Evolutionary conservation across 2,797 vertebrate genomes (phyloP), one percentile per base, ranked within the genome.

Genomic region (Gymnothorax reevesii): DNA sequence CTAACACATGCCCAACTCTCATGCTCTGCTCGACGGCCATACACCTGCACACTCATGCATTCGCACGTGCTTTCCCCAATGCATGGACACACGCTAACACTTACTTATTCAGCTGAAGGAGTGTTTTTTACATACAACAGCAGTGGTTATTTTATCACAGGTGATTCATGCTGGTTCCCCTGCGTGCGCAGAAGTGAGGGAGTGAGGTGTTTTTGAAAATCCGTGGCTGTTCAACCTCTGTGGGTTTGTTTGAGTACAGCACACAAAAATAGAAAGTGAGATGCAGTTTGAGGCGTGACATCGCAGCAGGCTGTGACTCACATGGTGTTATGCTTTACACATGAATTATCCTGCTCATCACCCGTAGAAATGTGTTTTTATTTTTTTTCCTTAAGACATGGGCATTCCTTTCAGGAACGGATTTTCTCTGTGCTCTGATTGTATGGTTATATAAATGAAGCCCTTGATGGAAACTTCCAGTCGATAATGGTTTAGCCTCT

Each of bases 181-280:
- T 64, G 57, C 69, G n/a, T 13, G 84, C 88, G 49, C 87, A 80
- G 59, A 73, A 86, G 83, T 80, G 86, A 89, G 86, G 84, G 89
- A 90, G 88, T 83, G 33, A 77, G 83, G 85, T 91, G 91, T 92
- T 92, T 92, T 92, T 92, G 91, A 90, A 90, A 69, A 2, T 60
- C 27, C 82, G 89, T 91, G 90, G 89, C 87, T 90, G 87, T 83
- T 86, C 87, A 82, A 88, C 86, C 86, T 87, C 2, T 84, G 87
- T 82, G 84, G 87, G 91, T 27, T 84, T 71, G 82, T 82, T 84
- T 84, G 88, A 86, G 90, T 91, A 89, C 90, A 91, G 88, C 88
- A 89, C 88, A 89, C 90, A 90, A 87, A 90, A 89, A 66, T 83
- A 84, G 85, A 88, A 87, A 84, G 85, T 89, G 88, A 91, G 90